Percentiles rank a stretch among this genome's conserved stretches.
phyloP scores from a whole-genome alignment of 2,888 invertebrate genomes.

The Tenthredo livida region DNA sequence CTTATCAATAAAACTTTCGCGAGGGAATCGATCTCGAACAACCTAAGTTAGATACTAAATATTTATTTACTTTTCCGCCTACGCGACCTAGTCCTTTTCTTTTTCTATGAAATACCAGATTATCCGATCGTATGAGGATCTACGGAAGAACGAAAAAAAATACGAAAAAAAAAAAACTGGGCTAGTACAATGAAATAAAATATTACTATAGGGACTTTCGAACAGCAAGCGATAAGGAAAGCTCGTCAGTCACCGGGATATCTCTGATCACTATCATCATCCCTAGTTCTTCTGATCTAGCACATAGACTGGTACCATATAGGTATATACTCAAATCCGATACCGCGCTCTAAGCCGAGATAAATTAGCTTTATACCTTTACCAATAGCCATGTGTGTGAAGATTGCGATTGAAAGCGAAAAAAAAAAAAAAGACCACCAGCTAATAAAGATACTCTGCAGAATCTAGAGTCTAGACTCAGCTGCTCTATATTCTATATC shows the following conservation, averaged over 20 bases:
- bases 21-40: background rate
- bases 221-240: background rate
- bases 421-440: background rate
- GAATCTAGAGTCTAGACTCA: background rate
- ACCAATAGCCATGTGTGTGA: too few relatives aligned
- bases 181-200: background rate
- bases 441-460: background rate
- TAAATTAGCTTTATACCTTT: background rate
- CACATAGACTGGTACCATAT: too few relatives aligned
- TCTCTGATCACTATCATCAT: background rate
- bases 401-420: background rate
- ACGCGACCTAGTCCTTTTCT: background rate
- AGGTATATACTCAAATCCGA: too few relatives aligned
- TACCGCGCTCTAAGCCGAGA: background rate
- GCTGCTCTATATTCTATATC: background rate
- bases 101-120: background rate
- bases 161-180: background rate
- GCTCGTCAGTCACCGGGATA: background rate
- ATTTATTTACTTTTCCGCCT: conserved; percentile 12
- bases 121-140: background rate
- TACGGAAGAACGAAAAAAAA: too few relatives aligned
- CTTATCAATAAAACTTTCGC: background rate
- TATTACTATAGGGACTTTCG: background rate
- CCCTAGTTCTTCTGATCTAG: background rate
- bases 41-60: background rate